phyloP scores from a whole-genome alignment of 2,113 vertebrate genomes.

The Albula glossodonta region DNA sequence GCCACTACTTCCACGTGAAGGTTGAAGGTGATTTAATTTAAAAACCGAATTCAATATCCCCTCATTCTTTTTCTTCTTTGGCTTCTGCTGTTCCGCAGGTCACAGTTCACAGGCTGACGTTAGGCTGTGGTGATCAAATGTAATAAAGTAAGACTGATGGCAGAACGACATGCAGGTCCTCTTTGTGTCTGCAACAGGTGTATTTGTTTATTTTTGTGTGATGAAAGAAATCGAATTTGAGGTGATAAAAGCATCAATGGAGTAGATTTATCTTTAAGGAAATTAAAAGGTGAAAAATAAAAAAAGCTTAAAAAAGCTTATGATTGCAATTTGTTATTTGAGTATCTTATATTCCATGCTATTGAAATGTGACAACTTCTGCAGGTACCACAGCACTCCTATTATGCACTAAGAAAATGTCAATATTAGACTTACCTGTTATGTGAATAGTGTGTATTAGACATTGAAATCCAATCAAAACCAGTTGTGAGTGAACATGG shows the following conservation, averaged over 20 bases:
- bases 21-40: conserved; percentile 81
- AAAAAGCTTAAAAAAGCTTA: too few relatives aligned
- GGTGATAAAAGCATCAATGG: too few relatives aligned
- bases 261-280: too few relatives aligned
- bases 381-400: not conserved
- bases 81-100: conserved; percentile 17
- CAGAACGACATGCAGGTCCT: too few relatives aligned
- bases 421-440: not conserved
- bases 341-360: too few relatives aligned
- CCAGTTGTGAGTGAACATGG: not conserved
- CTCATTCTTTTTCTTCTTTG: not conserved
- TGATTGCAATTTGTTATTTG: not conserved
- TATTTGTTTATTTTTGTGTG: too few relatives aligned
- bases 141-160: not conserved
- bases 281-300: too few relatives aligned
- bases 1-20: conserved; percentile 77
- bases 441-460: not conserved
- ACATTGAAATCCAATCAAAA: not conserved
- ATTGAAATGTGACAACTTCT: too few relatives aligned
- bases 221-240: too few relatives aligned
- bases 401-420: not conserved
- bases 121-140: not conserved
- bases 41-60: not conserved
- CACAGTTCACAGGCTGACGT: not conserved
- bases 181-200: too few relatives aligned